Evolutionary conservation across 2,113 vertebrate species (phyloP).

Genomic region (Pseudorectes ferrugineus): DNA sequence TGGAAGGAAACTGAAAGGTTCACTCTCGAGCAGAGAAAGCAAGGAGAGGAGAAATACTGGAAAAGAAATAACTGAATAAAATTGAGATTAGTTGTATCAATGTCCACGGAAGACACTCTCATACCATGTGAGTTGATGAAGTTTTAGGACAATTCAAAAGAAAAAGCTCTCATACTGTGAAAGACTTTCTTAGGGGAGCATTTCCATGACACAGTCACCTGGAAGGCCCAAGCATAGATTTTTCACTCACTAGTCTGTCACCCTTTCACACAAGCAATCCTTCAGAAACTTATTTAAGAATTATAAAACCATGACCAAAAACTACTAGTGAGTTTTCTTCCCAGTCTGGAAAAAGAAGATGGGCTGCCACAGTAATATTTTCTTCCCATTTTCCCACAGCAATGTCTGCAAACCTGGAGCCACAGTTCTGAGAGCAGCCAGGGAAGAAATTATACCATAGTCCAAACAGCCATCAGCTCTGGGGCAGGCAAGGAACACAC

Average conservation of each 20-base stretch:
- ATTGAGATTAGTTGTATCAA: neutral
- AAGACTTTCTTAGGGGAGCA: neutral
- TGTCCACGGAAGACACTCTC: neutral
- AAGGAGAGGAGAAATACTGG: neutral
- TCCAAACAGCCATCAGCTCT: neutral
- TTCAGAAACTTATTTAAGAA: neutral
- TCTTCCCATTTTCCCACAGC: neutral
- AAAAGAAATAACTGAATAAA: neutral
- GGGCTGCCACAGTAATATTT: neutral
- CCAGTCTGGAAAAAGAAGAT: neutral
- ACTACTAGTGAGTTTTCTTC: neutral
- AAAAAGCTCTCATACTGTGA: neutral
- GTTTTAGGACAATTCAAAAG: neutral
- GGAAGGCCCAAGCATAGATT: neutral
- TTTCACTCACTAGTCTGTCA: neutral
- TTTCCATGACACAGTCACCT: neutral
- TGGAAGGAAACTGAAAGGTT: neutral
- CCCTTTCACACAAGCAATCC: neutral
- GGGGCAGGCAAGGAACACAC: fast-evolving
- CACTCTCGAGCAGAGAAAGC: neutral
- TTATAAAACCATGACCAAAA: neutral
- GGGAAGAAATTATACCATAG: neutral
- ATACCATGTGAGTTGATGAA: neutral
- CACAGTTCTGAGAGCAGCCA: neutral
- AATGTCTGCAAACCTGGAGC: neutral